These are phyloP conservation scores for Daktulosphaira vitifoliae DNA, from an alignment of 1,140 invertebrate genomes.

Conservation along the genomic window DNA sequence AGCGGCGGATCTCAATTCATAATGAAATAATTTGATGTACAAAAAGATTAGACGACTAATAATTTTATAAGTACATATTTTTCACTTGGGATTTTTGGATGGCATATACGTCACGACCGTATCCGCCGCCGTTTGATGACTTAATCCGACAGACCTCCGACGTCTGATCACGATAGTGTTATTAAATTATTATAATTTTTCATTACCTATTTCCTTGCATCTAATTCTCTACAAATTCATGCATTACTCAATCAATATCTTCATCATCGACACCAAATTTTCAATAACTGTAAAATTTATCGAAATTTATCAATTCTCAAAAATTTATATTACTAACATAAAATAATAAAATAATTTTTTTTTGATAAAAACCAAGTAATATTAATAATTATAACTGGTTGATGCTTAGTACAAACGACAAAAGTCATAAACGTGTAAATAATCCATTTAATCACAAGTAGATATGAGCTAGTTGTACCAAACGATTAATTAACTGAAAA, in stretches of 20 bases:
- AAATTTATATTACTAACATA: no score
- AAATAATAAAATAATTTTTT: no score
- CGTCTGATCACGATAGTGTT: conserved; percentile 11
- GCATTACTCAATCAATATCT: not conserved
- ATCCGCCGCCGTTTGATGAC: conserved; percentile 17
- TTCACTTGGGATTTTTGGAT: not conserved
- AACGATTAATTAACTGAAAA: no score
- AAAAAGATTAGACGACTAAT: not conserved
- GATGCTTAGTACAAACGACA: no score
- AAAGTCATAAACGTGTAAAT: no score
- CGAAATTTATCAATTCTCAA: no score
- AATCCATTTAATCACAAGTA: no score
- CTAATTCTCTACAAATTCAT: no score
- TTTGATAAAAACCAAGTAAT: no score
- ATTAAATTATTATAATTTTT: not conserved
- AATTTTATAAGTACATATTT: not conserved
- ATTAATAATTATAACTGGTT: no score
- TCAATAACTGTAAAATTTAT: no score
- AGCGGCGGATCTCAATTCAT: not conserved
- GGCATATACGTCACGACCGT: conserved; percentile 18
- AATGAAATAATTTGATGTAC: not conserved
- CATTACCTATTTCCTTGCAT: not conserved
- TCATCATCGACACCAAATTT: not conserved
- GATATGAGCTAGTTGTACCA: no score
- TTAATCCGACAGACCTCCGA: conserved; percentile 23